Evolutionary conservation across 2,113 vertebrate genomes (phyloP).

Genomic region (Bucco capensis): DNA sequence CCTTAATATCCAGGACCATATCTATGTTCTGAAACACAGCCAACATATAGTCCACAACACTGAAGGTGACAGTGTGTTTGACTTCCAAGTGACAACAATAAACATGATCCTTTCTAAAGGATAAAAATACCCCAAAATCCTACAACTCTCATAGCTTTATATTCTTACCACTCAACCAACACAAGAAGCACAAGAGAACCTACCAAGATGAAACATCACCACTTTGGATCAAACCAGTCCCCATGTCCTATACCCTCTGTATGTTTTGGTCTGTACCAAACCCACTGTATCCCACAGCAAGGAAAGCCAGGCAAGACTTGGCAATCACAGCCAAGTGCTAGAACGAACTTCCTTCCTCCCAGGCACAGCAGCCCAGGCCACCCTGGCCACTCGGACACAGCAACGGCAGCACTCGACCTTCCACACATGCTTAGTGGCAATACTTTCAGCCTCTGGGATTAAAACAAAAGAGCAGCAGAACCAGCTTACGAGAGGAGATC

Average conservation of each 20-base stretch:
- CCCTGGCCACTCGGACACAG: neutral
- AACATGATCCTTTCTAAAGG: rapidly evolving
- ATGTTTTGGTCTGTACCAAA: neutral
- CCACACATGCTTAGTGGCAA: rapidly evolving
- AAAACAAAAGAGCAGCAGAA: neutral
- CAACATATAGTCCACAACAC: neutral
- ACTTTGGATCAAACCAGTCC: neutral
- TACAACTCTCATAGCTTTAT: rapidly evolving
- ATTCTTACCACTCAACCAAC: neutral
- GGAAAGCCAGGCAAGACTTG: neutral
- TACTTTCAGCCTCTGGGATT: neutral
- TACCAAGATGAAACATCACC: no score
- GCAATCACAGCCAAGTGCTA: rapidly evolving
- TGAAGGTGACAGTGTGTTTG: neutral
- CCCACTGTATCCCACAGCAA: neutral
- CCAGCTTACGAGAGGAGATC: neutral
- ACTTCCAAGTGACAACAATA: neutral
- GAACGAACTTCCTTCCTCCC: neutral
- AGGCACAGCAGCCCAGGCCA: neutral
- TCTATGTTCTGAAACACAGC: neutral
- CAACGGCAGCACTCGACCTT: neutral
- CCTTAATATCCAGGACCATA: neutral
- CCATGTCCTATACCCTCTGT: neutral
- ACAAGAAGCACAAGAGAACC: neutral
- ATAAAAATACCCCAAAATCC: neutral